Evolutionary conservation across 2,888 invertebrate genomes (phyloP), one percentile per base, ranked within the genome.

Genomic region (Rhagophthalmus giganteus): DNA sequence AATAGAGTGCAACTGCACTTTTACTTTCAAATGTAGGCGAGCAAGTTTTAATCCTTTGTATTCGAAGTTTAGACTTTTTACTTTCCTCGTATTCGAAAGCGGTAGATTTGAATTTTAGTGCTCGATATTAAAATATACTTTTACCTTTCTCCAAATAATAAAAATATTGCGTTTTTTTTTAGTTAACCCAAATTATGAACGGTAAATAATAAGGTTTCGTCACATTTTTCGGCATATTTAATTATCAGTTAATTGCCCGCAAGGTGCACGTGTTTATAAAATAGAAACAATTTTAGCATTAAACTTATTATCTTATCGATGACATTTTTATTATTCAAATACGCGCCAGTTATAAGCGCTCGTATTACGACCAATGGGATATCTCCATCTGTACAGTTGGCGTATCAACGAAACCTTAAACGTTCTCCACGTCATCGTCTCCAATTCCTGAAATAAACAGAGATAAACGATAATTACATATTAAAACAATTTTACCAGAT

Each of bases 331-430:
- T 31, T 12, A 33, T 47, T 46, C 41, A 26, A 47, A 52, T 32
- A 38, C 47, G 38, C 52, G 52, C 52, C 47, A 41, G 34, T 35
- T n/a, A 42, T 16, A 14, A 25, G 27, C 39, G 32, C 50, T 41
- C 38, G 32, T 35, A 34, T 20, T 12, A 49, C 59, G 60, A 67
- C 86, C 85, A 86, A 86, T 86, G 61, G 70, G 46, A 74, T 66
- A 66, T 65, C 79, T 85, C 85, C 87, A 87, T 84, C 86, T 85
- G 85, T 81, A 83, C 63, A 60, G 14, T 14, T 41, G 10, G 26
- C 8, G n/a, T n/a, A n/a, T 20, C 2, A 12, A 2, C 12, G 25
- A 41, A 27, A 30, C 20, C 20, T 11, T 10, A 38, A n/a, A n/a
- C n/a, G n/a, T n/a, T n/a, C 41, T 24, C 14, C 15, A 47, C 42